Conservation (phyloP, 2,888 invertebrate genomes). For the Cartodere bifasciata region DNA sequence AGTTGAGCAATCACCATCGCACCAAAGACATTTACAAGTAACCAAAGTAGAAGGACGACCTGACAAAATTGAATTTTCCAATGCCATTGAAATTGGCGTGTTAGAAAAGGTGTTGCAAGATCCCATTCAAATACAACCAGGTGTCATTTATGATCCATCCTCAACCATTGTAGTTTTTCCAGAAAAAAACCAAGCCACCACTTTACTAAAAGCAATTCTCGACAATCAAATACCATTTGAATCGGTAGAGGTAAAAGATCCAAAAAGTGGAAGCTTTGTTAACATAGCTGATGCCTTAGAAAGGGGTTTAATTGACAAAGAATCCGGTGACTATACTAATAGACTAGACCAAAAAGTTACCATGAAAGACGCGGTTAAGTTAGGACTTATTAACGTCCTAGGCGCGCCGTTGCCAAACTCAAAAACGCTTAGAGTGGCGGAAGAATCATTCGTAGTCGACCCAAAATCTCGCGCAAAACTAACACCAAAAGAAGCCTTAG, state of each 20-base stretch:
- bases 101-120: constrained; percentile 41
- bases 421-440: constrained; percentile 54
- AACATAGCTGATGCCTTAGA: constrained; percentile 63
- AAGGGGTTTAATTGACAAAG: constrained; percentile 59
- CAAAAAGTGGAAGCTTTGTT: constrained; percentile 51
- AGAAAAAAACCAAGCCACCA: constrained; percentile 54
- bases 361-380: constrained; percentile 61
- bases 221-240: constrained; percentile 58
- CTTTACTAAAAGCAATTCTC: constrained; percentile 62
- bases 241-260: constrained; percentile 57
- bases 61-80: constrained; percentile 58
- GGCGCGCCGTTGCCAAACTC: too few relatives aligned
- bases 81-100: constrained; percentile 22
- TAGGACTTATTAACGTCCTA: constrained; percentile 61
- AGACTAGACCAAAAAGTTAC: constrained; percentile 51
- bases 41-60: constrained; percentile 59
- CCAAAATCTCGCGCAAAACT: constrained; percentile 70
- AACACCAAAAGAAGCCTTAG: constrained; percentile 68
- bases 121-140: constrained; percentile 59
- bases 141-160: constrained; percentile 66
- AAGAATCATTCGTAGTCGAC: constrained; percentile 51
- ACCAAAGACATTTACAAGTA: constrained; percentile 55
- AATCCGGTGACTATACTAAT: constrained; percentile 55
- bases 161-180: constrained; percentile 63
- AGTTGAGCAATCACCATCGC: constrained; percentile 36